Evolutionary conservation across 2,797 vertebrate species (phyloP).

Genomic region (Syngnathus acus): DNA sequence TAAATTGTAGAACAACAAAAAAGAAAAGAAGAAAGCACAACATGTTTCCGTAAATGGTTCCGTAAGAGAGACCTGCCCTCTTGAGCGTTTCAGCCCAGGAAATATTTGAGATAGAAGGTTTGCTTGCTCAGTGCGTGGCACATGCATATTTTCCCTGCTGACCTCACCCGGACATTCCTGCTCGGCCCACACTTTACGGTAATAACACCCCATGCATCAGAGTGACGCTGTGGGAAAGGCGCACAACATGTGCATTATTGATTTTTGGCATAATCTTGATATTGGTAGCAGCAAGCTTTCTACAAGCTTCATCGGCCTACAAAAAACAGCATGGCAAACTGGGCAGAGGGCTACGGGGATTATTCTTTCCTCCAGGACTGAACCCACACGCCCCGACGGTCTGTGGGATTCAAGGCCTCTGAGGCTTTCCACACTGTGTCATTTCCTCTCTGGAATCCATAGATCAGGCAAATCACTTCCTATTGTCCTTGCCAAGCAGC

Average conservation of each 20-base stretch:
- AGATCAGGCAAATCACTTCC: conserved; percentile 67
- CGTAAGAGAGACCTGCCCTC: neutral
- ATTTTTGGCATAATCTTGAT: too few relatives aligned
- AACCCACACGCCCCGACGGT: conserved; percentile 32
- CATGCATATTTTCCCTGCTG: conserved; percentile 1
- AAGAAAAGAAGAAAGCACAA: neutral
- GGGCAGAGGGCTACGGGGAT: conserved; percentile 26
- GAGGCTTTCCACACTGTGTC: conserved; percentile 61
- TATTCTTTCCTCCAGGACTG: conserved; percentile 31
- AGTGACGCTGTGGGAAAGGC: neutral
- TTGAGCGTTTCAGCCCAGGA: neutral
- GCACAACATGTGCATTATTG: conserved; percentile 1
- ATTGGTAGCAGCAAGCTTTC: too few relatives aligned
- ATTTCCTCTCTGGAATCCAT: conserved; percentile 62
- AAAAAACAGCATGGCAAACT: conserved; percentile 15
- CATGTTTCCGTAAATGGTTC: neutral
- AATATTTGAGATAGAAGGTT: conserved; percentile 5
- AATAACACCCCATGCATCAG: neutral
- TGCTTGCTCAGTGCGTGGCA: conserved; percentile 8
- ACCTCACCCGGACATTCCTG: conserved; percentile 11
- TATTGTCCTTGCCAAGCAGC: conserved; percentile 55
- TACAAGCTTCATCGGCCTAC: neutral
- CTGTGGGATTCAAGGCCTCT: conserved; percentile 55
- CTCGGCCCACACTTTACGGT: conserved; percentile 7
- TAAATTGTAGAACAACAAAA: neutral